phyloP scores from a whole-genome alignment of 2,888 invertebrate species.

The Coelinius sp. region DNA sequence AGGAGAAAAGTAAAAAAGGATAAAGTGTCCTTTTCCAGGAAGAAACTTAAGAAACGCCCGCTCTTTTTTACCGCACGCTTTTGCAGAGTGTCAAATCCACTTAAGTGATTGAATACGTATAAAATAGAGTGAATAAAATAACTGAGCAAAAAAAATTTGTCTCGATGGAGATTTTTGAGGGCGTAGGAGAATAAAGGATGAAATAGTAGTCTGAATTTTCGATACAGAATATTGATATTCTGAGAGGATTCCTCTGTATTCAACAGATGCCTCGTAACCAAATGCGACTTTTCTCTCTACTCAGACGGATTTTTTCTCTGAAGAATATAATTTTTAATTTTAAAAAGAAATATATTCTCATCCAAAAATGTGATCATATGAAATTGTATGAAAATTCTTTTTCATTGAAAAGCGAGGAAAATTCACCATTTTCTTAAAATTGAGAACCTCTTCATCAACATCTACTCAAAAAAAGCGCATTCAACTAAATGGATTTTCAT shows the following conservation, averaged over 20 bases:
- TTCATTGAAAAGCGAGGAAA: no score
- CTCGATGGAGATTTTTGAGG: conserved; percentile 15
- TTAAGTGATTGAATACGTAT: conserved; percentile 24
- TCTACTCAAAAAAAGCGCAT: no score
- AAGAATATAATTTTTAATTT: not conserved
- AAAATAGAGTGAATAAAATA: conserved; percentile 23
- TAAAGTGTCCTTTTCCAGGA: conserved; percentile 16
- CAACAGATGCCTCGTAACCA: not conserved
- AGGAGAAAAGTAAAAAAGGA: conserved; percentile 5
- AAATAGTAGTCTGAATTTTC: conserved; percentile 25
- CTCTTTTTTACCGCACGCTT: conserved; percentile 1
- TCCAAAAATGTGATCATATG: no score
- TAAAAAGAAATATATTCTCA: not conserved
- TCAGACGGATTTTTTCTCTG: not conserved
- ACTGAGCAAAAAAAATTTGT: not conserved
- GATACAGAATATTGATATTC: conserved; percentile 29
- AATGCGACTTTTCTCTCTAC: not conserved
- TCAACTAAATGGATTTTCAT: no score
- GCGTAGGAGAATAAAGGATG: not conserved
- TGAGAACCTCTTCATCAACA: no score
- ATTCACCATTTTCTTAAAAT: no score
- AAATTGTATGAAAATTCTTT: no score
- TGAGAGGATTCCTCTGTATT: not conserved
- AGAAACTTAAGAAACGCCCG: conserved; percentile 1
- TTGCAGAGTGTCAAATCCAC: conserved; percentile 22